Base-by-base conservation (phyloP, 2,797 vertebrate species). In the Etheostoma perlongum region DNA sequence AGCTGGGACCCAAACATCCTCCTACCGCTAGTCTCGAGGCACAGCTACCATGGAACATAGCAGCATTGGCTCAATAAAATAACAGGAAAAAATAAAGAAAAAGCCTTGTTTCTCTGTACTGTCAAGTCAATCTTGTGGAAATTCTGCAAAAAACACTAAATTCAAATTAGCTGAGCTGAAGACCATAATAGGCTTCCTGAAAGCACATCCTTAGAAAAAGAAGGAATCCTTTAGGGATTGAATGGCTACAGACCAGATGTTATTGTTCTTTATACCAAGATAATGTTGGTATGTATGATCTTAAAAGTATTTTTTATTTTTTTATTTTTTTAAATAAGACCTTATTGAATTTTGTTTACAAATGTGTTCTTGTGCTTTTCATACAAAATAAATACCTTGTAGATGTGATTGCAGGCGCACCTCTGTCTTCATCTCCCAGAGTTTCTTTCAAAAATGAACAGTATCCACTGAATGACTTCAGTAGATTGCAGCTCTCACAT, bases 191-290 rank as follows among this genome's bases (percentile, higher is more conserved):
- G 1, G 48, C 51, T 82, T 72, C 65, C 57, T 40, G 53, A 76
- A 18, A 18, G 46, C 51, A 64, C 42, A 46, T 57, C 47, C 36
- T 66, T 55, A 27, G 66, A 72, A 53, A 79, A 78, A 7, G 70
- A 76, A n/a, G 46, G 23, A 58, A 59, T 74, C 40, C 63, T 78
- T 44, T 3, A 70, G 79, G 73, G 62, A 30, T 58, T 74, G 57
- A 76, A 78, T 52, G 81, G 58, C 46, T 61, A 42, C 55, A 19
- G 57, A 40, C 30, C 73, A 78, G 33, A 82, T 72, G 60, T 81
- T 82, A 69, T 70, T 82, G 52, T 73, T 81, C 42, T 58, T 64
- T 62, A 67, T 73, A 73, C 66, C 54, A 46, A 25, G 59, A 63
- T 72, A 27, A 80, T 44, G 0, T 48, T 62, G 49, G 36, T 40